phyloP scores from a whole-genome alignment of 2,113 vertebrate genomes.

The Circaetus gallicus region DNA sequence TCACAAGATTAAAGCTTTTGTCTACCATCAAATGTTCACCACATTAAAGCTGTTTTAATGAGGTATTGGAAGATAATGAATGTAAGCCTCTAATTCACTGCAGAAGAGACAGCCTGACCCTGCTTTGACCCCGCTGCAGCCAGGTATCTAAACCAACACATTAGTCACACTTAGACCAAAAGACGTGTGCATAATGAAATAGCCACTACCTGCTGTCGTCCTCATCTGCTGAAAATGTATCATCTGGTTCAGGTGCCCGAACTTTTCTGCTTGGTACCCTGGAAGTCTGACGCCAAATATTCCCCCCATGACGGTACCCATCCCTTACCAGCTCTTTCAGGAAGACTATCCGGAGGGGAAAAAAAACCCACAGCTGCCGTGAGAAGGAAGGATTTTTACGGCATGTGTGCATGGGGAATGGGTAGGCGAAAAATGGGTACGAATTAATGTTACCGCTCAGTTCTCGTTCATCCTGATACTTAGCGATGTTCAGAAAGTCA shows the following conservation, averaged over 20 bases:
- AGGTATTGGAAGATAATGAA: constrained; percentile 76
- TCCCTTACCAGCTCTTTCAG: neutral
- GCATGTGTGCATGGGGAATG: neutral
- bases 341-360: neutral
- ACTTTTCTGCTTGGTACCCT: neutral
- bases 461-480: neutral
- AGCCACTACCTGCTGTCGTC: neutral
- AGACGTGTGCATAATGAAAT: neutral
- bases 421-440: neutral
- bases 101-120: constrained; percentile 69
- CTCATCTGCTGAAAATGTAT: neutral
- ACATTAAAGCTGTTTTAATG: constrained; percentile 80
- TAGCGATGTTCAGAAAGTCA: neutral
- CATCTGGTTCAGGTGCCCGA: neutral
- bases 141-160: constrained; percentile 71
- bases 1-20: constrained; percentile 77
- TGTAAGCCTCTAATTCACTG: constrained; percentile 70
- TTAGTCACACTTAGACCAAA: constrained; percentile 60
- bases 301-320: neutral
- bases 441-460: neutral
- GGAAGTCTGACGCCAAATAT: neutral
- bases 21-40: constrained; percentile 72
- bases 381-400: neutral
- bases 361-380: neutral
- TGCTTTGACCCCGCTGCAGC: constrained; percentile 61